phyloP scores from a whole-genome alignment of 2,797 vertebrate genomes.

The Gephyroberyx darwinii region DNA sequence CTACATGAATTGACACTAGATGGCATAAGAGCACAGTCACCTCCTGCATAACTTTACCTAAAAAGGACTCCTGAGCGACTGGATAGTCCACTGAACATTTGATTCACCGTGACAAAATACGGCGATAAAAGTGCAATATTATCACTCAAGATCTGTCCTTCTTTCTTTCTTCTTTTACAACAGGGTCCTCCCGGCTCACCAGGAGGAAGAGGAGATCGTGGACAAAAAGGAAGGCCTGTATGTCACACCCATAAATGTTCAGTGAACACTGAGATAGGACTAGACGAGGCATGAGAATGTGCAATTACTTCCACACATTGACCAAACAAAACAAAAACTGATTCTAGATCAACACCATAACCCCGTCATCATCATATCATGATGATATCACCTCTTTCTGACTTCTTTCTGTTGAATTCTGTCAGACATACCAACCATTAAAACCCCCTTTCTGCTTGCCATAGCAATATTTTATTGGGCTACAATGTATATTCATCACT shows the following conservation, averaged over 20 bases:
- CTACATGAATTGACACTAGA: conserved; percentile 71
- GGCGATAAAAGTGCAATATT: conserved; percentile 3
- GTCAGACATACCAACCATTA: neutral
- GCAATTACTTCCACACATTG: neutral
- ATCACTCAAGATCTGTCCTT: neutral
- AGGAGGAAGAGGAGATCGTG: conserved; percentile 89
- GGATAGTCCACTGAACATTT: neutral
- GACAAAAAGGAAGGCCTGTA: conserved; percentile 94
- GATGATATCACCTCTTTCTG: neutral
- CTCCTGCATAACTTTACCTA: conserved; percentile 45
- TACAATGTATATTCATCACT: neutral
- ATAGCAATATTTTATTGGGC: neutral
- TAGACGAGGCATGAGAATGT: neutral
- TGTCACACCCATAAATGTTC: conserved; percentile 60
- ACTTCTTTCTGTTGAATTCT: neutral
- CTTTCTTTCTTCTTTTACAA: conserved; percentile 8
- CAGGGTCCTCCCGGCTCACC: conserved; percentile 94
- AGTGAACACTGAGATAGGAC: neutral
- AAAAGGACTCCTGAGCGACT: conserved; percentile 18
- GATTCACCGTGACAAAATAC: neutral
- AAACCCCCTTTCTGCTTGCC: neutral
- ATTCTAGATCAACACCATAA: neutral
- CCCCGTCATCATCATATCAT: too few species aligned
- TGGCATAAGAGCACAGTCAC: conserved; percentile 72
- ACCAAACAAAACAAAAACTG: neutral